Evolutionary conservation across 2,113 vertebrate genomes (phyloP), one percentile per base, ranked within the genome.

Genomic region (Seriola quinqueradiata): DNA sequence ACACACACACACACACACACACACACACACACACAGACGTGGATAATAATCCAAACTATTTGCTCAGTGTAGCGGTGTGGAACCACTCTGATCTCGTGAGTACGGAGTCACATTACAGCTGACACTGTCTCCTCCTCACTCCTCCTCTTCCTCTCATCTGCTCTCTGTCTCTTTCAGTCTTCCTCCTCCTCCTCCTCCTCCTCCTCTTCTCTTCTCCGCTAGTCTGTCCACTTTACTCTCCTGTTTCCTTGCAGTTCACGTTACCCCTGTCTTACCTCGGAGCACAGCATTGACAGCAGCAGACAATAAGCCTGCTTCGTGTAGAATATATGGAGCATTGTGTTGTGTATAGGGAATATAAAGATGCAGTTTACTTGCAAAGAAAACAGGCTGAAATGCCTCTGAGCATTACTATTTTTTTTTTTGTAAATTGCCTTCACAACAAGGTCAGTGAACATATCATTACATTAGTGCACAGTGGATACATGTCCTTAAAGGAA

Each of bases 41-140:
- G 83, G 67, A 74, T 84, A 75, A 82, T 81, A 92, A 90, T 81
- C 68, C 67, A 1, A 34, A 84, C 66, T 81, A 76, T 87, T 87
- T 87, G 66, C 85, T 73, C 78, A 66, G 89, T 58, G 80, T 42
- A 81, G 67, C 23, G 63, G 9, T 71, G 78, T 46, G 32, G 76
- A 89, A 89, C 84, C 59, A 3, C 48, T 64, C 77, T 70, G 66
- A 69, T 65, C 79, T 82, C 77, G 12, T 34, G 71, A 83, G 81
- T 76, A 90, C 67, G 58, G 59, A 80, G 79, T 85, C 64, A 71
- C 83, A 77, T 81, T 73, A 55, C 11, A 14, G 57, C 63, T 78
- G 72, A 59, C 17, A 23, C 75, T 2, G 46, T 75, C 64, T 52
- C 70, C 64, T 65, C 74, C 25, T 64, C 55, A 73, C 65, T 52